Conservation (phyloP, 2,113 vertebrate genomes). For the Phalacrocorax aristotelis region DNA sequence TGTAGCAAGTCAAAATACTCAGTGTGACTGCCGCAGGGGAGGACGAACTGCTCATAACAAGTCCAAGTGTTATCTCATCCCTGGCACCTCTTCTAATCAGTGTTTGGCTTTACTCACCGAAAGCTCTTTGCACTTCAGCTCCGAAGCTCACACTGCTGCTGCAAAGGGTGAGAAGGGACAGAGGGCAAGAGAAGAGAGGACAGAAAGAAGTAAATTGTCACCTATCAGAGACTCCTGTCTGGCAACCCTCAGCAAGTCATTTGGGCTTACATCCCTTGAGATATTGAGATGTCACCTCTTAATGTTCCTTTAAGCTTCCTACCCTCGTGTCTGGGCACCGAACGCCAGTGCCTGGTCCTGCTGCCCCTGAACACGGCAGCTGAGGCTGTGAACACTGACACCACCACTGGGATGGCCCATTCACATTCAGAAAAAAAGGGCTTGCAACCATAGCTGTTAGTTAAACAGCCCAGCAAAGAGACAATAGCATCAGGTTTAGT, state of each 20-base stretch:
- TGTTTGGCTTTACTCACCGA: constrained; percentile 55
- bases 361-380: background rate
- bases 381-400: background rate
- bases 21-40: constrained; percentile 67
- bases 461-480: background rate
- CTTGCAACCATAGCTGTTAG: background rate
- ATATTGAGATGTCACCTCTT: background rate
- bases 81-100: constrained; percentile 74
- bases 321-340: background rate
- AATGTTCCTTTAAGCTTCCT: background rate
- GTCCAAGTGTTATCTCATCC: constrained; percentile 72
- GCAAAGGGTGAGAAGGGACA: background rate
- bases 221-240: background rate
- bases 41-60: constrained; percentile 72
- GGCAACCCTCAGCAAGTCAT: background rate
- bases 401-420: background rate
- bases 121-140: background rate
- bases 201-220: background rate
- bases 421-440: background rate
- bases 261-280: background rate
- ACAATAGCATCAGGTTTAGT: background rate
- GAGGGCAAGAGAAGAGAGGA: background rate
- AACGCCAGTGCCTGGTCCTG: background rate
- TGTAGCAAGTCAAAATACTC: constrained; percentile 48
- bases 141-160: background rate